phyloP scores from a whole-genome alignment of 2,888 invertebrate species.

The Catocala sponsa region DNA sequence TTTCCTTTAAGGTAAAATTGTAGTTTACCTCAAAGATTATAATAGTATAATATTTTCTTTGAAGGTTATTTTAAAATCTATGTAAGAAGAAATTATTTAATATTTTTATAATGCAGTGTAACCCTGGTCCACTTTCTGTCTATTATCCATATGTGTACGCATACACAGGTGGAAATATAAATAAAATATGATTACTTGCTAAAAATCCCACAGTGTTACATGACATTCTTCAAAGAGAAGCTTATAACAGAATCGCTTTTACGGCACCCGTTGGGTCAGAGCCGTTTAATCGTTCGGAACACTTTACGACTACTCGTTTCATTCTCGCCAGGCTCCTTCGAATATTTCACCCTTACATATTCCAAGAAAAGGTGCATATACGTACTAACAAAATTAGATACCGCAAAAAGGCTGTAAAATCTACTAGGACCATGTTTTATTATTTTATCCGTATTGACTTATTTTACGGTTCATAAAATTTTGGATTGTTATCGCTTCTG shows the following conservation, averaged over 20 bases:
- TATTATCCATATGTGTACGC: not conserved
- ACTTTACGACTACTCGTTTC: constrained; percentile 67
- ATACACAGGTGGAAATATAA: not conserved
- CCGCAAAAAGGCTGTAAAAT: constrained; percentile 45
- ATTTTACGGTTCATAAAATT: constrained; percentile 68
- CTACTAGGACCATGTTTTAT: constrained; percentile 40
- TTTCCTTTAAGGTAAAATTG: too few species aligned
- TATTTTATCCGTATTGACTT: constrained; percentile 44
- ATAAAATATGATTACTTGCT: constrained; percentile 13
- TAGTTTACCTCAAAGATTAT: too few species aligned
- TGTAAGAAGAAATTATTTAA: too few species aligned
- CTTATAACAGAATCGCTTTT: constrained; percentile 58
- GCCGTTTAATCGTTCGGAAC: constrained; percentile 74
- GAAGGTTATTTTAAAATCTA: too few species aligned
- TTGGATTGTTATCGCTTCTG: constrained; percentile 57
- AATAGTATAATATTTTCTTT: too few species aligned
- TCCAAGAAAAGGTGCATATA: constrained; percentile 46
- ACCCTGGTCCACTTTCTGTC: not conserved
- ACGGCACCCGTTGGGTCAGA: constrained; percentile 62
- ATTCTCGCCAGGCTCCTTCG: constrained; percentile 56
- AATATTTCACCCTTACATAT: constrained; percentile 45
- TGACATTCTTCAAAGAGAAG: constrained; percentile 46
- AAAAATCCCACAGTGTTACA: constrained; percentile 30
- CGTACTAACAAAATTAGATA: constrained; percentile 59
- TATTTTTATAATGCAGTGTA: too few species aligned